phyloP scores from a whole-genome alignment of 2,888 invertebrate genomes.

The Labia minor region DNA sequence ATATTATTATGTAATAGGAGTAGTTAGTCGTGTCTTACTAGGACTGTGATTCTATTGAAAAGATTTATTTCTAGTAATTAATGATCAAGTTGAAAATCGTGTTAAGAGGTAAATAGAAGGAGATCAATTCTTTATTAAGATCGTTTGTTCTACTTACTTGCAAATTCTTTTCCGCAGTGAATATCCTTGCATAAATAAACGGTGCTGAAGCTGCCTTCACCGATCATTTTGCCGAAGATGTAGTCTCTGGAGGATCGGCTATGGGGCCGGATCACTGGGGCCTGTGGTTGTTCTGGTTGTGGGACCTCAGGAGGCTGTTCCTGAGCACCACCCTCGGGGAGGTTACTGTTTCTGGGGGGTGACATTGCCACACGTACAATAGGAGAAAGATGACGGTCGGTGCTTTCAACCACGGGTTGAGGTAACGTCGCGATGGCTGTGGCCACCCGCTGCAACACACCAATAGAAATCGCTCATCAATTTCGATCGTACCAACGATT shows the following conservation, averaged over 20 bases:
- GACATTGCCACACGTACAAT: neutral
- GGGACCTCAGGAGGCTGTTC: neutral
- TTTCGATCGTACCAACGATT: too few relatives aligned
- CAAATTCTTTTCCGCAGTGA: constrained; percentile 79
- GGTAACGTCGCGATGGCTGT: neutral
- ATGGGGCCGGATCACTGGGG: constrained; percentile 33
- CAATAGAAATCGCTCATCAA: neutral
- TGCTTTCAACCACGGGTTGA: neutral
- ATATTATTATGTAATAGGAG: too few relatives aligned
- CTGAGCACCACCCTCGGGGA: neutral
- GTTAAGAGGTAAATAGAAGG: too few relatives aligned
- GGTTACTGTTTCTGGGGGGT: neutral
- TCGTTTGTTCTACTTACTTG: constrained; percentile 84
- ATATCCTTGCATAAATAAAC: constrained; percentile 91
- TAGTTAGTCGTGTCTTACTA: too few relatives aligned
- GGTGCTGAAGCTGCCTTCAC: constrained; percentile 94
- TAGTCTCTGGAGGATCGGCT: constrained; percentile 78
- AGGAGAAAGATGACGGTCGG: neutral
- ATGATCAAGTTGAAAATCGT: too few relatives aligned
- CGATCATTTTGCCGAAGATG: constrained; percentile 88
- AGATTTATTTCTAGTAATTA: too few relatives aligned
- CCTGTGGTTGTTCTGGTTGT: neutral
- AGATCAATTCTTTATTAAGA: too few relatives aligned
- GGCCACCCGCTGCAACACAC: neutral
- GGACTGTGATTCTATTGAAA: too few relatives aligned